phyloP scores from a whole-genome alignment of 1,140 invertebrate genomes.

The Neodiprion fabricii region DNA sequence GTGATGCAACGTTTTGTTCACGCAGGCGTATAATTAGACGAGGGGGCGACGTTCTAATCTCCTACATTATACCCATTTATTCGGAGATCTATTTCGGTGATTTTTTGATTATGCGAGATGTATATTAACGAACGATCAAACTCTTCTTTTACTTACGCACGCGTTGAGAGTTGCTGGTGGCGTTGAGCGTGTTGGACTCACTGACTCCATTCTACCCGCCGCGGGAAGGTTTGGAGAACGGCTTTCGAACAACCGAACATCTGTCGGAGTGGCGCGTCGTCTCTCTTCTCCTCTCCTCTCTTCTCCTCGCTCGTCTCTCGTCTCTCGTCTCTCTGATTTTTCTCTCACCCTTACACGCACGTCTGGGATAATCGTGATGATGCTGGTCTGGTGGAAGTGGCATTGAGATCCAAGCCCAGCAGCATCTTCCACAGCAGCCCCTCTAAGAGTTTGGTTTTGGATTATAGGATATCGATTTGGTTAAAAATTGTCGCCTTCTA shows the following conservation, averaged over 20 bases:
- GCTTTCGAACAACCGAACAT: conserved; percentile 36
- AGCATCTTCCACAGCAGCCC: too few species aligned
- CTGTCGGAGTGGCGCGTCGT: conserved; percentile 36
- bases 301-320: background rate
- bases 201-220: conserved; percentile 18
- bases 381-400: background rate
- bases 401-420: too few species aligned
- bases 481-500: too few species aligned
- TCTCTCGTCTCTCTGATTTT: conserved; percentile 27
- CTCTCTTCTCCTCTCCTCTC: background rate
- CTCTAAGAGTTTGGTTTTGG: too few species aligned
- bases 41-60: too few species aligned
- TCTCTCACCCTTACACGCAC: background rate
- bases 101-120: too few species aligned
- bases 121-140: too few species aligned
- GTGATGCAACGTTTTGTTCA: too few species aligned
- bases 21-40: too few species aligned
- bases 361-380: background rate
- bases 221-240: conserved; percentile 23
- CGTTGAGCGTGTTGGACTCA: background rate
- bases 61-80: too few species aligned
- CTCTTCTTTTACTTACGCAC: background rate
- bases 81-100: too few species aligned
- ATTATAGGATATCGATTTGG: too few species aligned
- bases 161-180: conserved; percentile 10